A percentile compares a stretch with the other conserved stretches of the same genome.
These are phyloP conservation scores for Lysiphlebus fabarum DNA, from an alignment of 1,140 invertebrate genomes.

Conservation along the genomic window DNA sequence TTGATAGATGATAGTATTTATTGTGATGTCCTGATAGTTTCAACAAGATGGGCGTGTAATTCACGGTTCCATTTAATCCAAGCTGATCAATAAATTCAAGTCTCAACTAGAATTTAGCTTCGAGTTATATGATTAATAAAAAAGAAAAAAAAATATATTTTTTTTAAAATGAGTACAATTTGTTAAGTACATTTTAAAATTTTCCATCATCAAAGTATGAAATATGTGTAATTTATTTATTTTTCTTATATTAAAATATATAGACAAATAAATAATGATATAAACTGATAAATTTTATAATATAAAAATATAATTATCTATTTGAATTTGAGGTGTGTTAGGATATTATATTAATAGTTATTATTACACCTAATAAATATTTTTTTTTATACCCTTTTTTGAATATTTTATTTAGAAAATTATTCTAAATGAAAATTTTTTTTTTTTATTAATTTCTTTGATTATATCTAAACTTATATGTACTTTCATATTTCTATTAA, in stretches of 20 bases:
- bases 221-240: constrained; percentile 14
- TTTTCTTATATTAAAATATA: constrained; percentile 3
- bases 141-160: constrained; percentile 6
- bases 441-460: no score
- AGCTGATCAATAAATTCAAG: constrained; percentile 49
- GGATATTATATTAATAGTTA: no score
- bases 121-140: constrained; percentile 28
- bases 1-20: not conserved
- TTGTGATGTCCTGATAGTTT: not conserved
- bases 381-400: no score
- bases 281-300: no score
- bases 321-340: no score
- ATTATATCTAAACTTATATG: no score
- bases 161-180: constrained; percentile 23
- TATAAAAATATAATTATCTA: no score
- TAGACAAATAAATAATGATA: no score
- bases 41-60: constrained; percentile 44
- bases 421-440: no score
- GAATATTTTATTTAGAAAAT: no score
- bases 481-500: no score
- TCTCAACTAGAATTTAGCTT: constrained; percentile 49
- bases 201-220: not conserved
- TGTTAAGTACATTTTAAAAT: not conserved
- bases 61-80: constrained; percentile 46
- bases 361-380: no score